Conservation (phyloP, 2,888 invertebrate genomes). For the Meiosimyza decipiens region DNA sequence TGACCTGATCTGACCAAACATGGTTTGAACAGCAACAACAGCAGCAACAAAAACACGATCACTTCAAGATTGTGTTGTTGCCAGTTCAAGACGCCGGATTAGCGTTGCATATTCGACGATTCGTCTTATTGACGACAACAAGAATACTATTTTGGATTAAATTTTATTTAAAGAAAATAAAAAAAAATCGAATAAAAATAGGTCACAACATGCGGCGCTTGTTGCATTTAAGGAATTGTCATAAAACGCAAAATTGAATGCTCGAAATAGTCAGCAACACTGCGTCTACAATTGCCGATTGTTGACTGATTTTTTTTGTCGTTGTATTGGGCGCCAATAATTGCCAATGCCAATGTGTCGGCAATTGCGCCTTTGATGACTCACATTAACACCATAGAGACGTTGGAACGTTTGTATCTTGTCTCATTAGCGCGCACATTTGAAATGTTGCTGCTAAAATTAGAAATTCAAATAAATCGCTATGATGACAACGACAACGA, state of each 20-base stretch:
- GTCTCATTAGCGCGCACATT: constrained; percentile 18
- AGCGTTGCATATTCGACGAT: constrained; percentile 1
- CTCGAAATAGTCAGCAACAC: background rate
- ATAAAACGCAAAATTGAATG: background rate
- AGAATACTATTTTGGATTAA: constrained; percentile 7
- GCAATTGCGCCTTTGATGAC: constrained; percentile 22
- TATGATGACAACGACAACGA: background rate
- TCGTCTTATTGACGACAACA: background rate
- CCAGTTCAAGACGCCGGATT: constrained; percentile 13
- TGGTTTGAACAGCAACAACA: constrained; percentile 21
- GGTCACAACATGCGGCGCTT: constrained; percentile 16
- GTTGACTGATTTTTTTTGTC: background rate
- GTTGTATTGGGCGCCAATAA: too few species aligned
- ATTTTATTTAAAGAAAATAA: background rate
- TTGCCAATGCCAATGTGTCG: constrained; percentile 21
- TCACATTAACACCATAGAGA: background rate
- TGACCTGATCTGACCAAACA: constrained; percentile 35
- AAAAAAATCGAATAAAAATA: background rate
- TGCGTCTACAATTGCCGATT: background rate
- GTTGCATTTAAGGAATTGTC: constrained; percentile 26
- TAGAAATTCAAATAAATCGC: constrained; percentile 15
- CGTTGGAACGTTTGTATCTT: background rate
- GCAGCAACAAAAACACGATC: constrained; percentile 22
- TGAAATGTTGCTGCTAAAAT: constrained; percentile 10
- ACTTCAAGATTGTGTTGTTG: constrained; percentile 5